Evolutionary conservation across 1,140 invertebrate genomes (phyloP).

Genomic region (Cepaea nemoralis): DNA sequence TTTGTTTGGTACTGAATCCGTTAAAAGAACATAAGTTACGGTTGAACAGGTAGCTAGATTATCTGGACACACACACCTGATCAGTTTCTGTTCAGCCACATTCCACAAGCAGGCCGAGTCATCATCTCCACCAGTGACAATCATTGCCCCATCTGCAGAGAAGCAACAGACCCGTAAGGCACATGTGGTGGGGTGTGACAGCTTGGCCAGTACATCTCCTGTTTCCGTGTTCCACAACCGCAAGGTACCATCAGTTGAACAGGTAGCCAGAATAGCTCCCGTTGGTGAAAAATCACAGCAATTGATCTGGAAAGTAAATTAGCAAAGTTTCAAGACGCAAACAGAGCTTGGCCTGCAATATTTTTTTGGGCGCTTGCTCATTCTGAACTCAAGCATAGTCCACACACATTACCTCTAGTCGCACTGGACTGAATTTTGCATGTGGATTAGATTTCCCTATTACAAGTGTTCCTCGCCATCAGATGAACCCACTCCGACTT

Average conservation of each 20-base stretch:
- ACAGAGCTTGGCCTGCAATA: not conserved
- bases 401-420: too few species aligned
- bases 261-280: constrained; percentile 79
- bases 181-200: constrained; percentile 78
- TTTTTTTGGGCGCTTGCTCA: too few species aligned
- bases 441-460: too few species aligned
- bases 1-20: too few species aligned
- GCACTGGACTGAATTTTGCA: too few species aligned
- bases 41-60: too few species aligned
- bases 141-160: constrained; percentile 76
- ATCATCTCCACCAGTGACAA: constrained; percentile 83
- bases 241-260: constrained; percentile 82
- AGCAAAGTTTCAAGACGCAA: too few species aligned
- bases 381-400: too few species aligned
- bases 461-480: too few species aligned
- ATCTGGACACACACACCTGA: constrained; percentile 76
- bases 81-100: constrained; percentile 76
- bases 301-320: constrained; percentile 58
- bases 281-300: constrained; percentile 79
- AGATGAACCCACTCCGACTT: too few species aligned
- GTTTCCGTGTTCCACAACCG: constrained; percentile 81
- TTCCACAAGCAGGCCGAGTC: constrained; percentile 83
- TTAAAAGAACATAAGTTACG: too few species aligned
- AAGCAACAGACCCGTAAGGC: constrained; percentile 80
- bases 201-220: constrained; percentile 76